Base-by-base conservation (phyloP, 2,888 invertebrate species). In the Hypomecis punctinalis region DNA sequence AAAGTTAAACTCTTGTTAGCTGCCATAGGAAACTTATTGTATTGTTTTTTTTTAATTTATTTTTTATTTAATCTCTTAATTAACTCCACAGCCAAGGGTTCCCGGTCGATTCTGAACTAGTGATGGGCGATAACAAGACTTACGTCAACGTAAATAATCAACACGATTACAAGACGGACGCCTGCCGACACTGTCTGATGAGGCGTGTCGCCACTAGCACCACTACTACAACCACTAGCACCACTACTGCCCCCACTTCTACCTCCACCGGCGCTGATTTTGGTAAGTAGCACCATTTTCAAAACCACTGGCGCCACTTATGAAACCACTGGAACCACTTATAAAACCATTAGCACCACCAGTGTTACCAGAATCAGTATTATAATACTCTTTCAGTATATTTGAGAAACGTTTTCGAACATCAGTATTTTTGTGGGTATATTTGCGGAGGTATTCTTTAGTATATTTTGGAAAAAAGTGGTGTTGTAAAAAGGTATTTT, bases 111-210 rank as follows among this genome's bases (percentile, higher is more conserved):
- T 91, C 94, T 0, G 96, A 96, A 78, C 88, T 97, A 40, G 95
- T 97, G 76, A 90, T 97, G 70, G 97, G 97, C 0, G 97, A 97
- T 77, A 95, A 94, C 0, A 91, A 83, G 35, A 80, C 64, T 0
- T 54, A 54, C 9, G 85, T 73, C 72, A 76, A 84, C 63, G 70
- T 61, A 1, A 69, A 73, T 0, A 87, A 33, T 69, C 75, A 0
- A 70, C 66, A 0, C 23, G 23, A 23, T 23, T 66, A 85, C 6
- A 69, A 70, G 8, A 63, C 67, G 2, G 72, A 76, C 0, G 67
- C 75, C 1, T 90, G 90, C 67, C 69, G 67, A 1, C 77, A 76
- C 0, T 91, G 90, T 51, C 70, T 83, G 1, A 67, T 66, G 43
- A 77, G 68, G 8, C 86, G 80, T 70, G 40, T 71, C 77, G 13